Evolutionary conservation across 2,113 vertebrate genomes (phyloP).

Genomic region (Lota lota): DNA sequence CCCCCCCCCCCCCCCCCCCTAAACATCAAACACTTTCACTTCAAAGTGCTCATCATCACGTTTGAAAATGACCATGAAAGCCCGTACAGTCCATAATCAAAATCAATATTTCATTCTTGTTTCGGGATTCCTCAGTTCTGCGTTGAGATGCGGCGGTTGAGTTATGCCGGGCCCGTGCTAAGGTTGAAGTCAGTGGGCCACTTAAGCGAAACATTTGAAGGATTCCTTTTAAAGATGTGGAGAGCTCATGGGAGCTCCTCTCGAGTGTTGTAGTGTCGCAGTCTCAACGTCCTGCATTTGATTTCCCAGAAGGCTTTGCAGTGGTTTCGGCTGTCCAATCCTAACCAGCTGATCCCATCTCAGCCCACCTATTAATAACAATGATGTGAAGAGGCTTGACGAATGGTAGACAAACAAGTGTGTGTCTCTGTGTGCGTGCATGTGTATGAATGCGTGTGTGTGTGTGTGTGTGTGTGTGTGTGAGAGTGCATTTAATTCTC

Average conservation of each 20-base stretch:
- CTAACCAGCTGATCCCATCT: slow-evolving; percentile 62
- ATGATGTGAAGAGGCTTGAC: slow-evolving; percentile 53
- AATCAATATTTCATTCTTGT: slow-evolving; percentile 2
- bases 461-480: slow-evolving; percentile 7
- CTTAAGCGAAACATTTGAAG: slow-evolving; percentile 42
- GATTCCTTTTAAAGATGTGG: slow-evolving; percentile 39
- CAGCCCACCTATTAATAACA: slow-evolving; percentile 58
- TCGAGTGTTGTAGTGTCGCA: slow-evolving; percentile 46
- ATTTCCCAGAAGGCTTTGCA: slow-evolving; percentile 61
- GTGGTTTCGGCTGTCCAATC: slow-evolving; percentile 51
- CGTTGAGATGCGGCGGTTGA: slow-evolving; percentile 11
- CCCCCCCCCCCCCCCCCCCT: too few relatives aligned
- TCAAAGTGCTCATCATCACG: background rate
- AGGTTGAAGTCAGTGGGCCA: slow-evolving; percentile 33
- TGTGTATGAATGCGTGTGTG: slow-evolving; percentile 38
- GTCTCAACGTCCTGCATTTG: slow-evolving; percentile 53
- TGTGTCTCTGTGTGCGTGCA: background rate
- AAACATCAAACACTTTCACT: too few relatives aligned
- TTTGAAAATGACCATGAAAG: background rate
- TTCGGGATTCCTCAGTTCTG: background rate
- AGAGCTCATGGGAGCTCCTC: slow-evolving; percentile 58
- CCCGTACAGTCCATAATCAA: slow-evolving; percentile 25
- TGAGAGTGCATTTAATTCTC: slow-evolving; percentile 54
- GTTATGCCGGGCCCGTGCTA: slow-evolving; percentile 30
- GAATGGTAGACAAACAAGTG: slow-evolving; percentile 39